A percentile compares a stretch with the other conserved stretches of the same genome.
Evolutionary conservation across 2,888 invertebrate species (phyloP).

Genomic region (Tipula helvola): DNA sequence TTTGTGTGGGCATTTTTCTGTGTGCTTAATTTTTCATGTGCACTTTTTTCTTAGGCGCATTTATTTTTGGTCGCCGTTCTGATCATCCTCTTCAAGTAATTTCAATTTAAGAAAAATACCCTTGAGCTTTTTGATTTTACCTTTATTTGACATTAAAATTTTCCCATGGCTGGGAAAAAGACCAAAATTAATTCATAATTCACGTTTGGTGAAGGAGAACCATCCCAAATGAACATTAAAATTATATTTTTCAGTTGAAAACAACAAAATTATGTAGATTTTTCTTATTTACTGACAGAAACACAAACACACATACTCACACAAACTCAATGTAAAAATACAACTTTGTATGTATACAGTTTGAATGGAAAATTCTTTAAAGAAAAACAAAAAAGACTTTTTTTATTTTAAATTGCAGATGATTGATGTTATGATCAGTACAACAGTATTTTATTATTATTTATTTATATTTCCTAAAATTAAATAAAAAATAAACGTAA

Average conservation of each 20-base stretch:
- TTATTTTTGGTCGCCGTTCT: too few relatives aligned
- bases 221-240: too few relatives aligned
- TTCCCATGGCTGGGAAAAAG: too few relatives aligned
- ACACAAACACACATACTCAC: background rate
- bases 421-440: background rate
- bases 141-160: too few relatives aligned
- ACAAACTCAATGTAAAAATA: background rate
- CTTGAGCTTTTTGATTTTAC: too few relatives aligned
- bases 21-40: too few relatives aligned
- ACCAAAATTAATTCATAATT: too few relatives aligned
- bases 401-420: background rate
- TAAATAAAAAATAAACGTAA: background rate
- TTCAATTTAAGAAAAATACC: too few relatives aligned
- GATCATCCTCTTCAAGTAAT: too few relatives aligned
- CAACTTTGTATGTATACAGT: background rate
- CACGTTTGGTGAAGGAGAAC: too few relatives aligned
- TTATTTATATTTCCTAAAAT: background rate
- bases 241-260: background rate
- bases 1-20: too few relatives aligned
- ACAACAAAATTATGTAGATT: background rate
- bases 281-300: background rate
- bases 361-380: background rate
- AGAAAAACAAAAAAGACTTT: background rate
- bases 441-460: background rate
- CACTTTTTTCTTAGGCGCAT: too few relatives aligned